These are phyloP conservation scores for Argentina silus DNA, from an alignment of 2,797 vertebrate genomes.

Conservation along the genomic window DNA sequence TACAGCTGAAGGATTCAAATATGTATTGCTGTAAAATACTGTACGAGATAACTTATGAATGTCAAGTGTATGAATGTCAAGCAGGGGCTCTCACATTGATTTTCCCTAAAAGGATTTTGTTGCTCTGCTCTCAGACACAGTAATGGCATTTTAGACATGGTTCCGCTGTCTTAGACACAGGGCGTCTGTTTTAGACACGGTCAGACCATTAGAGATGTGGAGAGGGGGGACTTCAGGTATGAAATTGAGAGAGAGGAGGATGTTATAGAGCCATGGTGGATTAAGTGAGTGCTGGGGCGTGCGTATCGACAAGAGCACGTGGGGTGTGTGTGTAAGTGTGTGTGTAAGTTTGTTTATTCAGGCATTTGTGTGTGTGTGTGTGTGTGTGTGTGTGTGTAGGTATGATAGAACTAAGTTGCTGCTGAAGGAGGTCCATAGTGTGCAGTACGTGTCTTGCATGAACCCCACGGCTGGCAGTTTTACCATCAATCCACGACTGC, in stretches of 20 bases:
- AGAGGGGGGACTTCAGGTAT: slow-evolving; percentile 63
- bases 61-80: background rate
- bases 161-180: slow-evolving; percentile 57
- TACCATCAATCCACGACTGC: slow-evolving; percentile 94
- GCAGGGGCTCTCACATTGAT: background rate
- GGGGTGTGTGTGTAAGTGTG: slow-evolving; percentile 16
- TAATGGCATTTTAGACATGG: slow-evolving; percentile 44
- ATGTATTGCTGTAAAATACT: background rate
- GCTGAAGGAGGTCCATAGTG: slow-evolving; percentile 89
- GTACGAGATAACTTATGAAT: background rate
- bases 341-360: slow-evolving; percentile 21
- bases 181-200: slow-evolving; percentile 63
- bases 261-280: slow-evolving; percentile 51
- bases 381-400: slow-evolving; percentile 71
- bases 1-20: background rate
- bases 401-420: slow-evolving; percentile 92
- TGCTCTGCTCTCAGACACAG: slow-evolving; percentile 55
- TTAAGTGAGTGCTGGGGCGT: slow-evolving; percentile 55
- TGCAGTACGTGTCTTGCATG: slow-evolving; percentile 96
- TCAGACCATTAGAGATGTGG: slow-evolving; percentile 65
- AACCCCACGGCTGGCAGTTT: slow-evolving; percentile 94
- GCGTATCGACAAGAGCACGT: slow-evolving; percentile 34
- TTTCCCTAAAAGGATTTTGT: slow-evolving; percentile 41
- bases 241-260: slow-evolving; percentile 67
- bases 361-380: slow-evolving; percentile 25